phyloP scores from a whole-genome alignment of 2,113 vertebrate genomes.

The Rynchops niger region DNA sequence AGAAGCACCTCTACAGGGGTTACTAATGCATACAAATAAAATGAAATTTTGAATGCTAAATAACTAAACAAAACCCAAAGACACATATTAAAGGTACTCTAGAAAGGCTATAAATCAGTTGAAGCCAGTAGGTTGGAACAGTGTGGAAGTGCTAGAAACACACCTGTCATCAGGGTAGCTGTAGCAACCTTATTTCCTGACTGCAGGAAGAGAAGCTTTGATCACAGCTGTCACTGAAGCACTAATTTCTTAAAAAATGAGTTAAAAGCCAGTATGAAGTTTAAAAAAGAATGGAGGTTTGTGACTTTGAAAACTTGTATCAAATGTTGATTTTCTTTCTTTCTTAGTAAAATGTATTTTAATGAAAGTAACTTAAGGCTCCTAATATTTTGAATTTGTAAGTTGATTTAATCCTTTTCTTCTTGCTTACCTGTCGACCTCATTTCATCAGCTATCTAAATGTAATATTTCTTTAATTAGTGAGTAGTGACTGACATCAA shows the following conservation, averaged over 20 bases:
- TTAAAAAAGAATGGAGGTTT: neutral
- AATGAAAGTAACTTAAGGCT: neutral
- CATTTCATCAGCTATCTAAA: conserved; percentile 1
- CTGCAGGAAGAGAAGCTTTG: conserved; percentile 16
- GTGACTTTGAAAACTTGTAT: neutral
- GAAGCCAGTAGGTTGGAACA: neutral
- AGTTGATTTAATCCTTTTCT: conserved; percentile 17
- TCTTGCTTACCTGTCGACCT: conserved; percentile 15
- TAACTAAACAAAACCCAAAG: conserved; percentile 3
- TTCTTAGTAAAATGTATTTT: neutral
- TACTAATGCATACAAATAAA: neutral
- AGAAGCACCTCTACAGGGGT: neutral
- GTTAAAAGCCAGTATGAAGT: neutral
- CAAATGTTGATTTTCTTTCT: neutral
- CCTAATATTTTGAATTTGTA: neutral
- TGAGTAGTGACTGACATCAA: neutral
- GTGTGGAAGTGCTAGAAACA: neutral
- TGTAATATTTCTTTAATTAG: conserved; percentile 27
- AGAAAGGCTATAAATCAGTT: neutral
- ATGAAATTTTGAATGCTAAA: conserved; percentile 8
- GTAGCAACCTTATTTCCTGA: neutral
- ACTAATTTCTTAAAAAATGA: conserved; percentile 1
- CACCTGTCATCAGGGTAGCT: neutral
- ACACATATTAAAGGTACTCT: neutral
- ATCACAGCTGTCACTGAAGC: conserved; percentile 25